These are phyloP conservation scores for Calliopum simillimum DNA, from an alignment of 2,888 invertebrate genomes.

Conservation along the genomic window DNA sequence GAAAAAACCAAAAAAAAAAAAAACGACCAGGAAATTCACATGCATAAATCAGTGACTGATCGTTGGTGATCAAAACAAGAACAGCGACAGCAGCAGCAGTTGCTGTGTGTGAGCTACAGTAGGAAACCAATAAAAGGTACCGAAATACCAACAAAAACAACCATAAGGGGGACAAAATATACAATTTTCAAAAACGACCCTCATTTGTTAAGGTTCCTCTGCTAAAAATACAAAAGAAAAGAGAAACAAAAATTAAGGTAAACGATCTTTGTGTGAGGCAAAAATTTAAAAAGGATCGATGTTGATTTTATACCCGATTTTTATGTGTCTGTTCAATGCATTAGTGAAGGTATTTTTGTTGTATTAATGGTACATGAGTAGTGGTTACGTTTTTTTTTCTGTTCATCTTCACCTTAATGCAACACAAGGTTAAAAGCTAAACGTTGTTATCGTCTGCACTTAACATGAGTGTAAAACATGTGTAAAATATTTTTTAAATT, in stretches of 20 bases:
- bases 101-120: no score
- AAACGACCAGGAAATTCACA: background rate
- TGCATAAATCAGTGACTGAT: slow-evolving; percentile 24
- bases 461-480: slow-evolving; percentile 17
- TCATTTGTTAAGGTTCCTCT: slow-evolving; percentile 2
- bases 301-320: background rate
- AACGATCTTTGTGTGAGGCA: background rate
- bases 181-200: slow-evolving; percentile 12
- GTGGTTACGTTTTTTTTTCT: background rate
- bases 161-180: background rate
- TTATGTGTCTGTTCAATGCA: background rate
- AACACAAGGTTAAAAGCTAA: slow-evolving; percentile 10
- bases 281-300: slow-evolving; percentile 7
- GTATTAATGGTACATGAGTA: background rate
- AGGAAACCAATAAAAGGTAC: background rate
- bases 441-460: background rate
- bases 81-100: background rate
- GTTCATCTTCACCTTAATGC: background rate
- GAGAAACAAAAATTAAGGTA: no score
- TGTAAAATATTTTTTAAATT: background rate
- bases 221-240: no score
- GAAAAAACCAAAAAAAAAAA: no score
- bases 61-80: slow-evolving; percentile 23
- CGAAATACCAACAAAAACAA: background rate
- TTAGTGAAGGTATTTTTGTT: background rate